Conservation (phyloP, 2,797 vertebrate species). For the Takifugu ocellatus region DNA sequence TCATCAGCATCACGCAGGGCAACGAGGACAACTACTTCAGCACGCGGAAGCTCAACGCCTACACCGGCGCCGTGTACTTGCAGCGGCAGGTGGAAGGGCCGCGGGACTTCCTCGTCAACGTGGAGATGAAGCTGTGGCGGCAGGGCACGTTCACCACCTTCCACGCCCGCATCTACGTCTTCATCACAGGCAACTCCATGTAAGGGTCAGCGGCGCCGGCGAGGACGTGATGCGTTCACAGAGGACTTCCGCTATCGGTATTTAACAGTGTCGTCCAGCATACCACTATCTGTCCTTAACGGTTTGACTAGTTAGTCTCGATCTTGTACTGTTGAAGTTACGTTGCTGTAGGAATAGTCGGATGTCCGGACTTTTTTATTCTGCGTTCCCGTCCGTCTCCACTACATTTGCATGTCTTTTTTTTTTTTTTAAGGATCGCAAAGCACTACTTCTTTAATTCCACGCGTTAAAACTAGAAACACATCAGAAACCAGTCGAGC, state of each 20-base stretch:
- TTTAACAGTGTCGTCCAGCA: slow-evolving; percentile 32
- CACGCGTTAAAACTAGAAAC: neutral
- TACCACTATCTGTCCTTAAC: slow-evolving; percentile 17
- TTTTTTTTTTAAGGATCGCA: neutral
- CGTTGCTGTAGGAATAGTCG: slow-evolving; percentile 3
- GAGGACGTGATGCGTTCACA: slow-evolving; percentile 16
- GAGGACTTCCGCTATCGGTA: slow-evolving; percentile 25
- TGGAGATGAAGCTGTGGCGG: slow-evolving; percentile 97
- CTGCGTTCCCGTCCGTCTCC: neutral
- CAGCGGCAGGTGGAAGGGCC: slow-evolving; percentile 83
- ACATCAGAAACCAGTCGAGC: neutral
- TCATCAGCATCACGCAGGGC: slow-evolving; percentile 87
- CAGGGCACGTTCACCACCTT: slow-evolving; percentile 84
- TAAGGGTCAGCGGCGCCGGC: slow-evolving; percentile 56
- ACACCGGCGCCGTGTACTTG: slow-evolving; percentile 88
- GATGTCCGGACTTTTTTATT: slow-evolving; percentile 5
- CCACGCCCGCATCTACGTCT: slow-evolving; percentile 88
- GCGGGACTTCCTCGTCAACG: slow-evolving; percentile 87
- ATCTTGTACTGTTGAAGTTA: slow-evolving; percentile 13
- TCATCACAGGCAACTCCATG: slow-evolving; percentile 85
- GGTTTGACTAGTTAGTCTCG: slow-evolving; percentile 19
- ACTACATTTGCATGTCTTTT: neutral
- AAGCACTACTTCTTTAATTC: neutral
- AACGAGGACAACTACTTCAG: slow-evolving; percentile 92
- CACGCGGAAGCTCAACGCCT: slow-evolving; percentile 88